Evolutionary conservation across 2,888 invertebrate species (phyloP).

Genomic region (Gerosis bhagava): DNA sequence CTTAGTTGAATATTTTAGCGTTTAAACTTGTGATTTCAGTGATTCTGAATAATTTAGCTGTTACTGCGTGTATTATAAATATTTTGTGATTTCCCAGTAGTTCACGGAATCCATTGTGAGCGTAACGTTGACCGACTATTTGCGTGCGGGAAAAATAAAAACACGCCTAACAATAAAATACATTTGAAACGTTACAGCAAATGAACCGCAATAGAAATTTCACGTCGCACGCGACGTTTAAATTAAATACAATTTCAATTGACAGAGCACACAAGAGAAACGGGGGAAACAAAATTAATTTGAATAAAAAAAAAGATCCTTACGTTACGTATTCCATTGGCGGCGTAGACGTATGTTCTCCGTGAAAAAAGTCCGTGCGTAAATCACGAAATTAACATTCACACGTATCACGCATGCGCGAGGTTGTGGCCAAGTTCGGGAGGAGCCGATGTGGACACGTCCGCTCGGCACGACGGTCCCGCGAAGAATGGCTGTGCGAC

Average conservation of each 20-base stretch:
- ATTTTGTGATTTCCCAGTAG: too few species aligned
- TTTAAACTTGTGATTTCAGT: too few species aligned
- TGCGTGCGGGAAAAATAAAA: constrained; percentile 12
- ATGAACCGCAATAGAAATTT: constrained; percentile 11
- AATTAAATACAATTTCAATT: constrained; percentile 22
- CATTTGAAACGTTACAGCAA: constrained; percentile 14
- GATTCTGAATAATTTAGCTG: too few species aligned
- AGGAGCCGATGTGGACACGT: constrained; percentile 37
- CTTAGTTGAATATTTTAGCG: too few species aligned
- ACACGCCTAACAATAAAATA: constrained; percentile 11
- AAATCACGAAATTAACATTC: constrained; percentile 61
- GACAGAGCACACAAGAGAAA: constrained; percentile 38
- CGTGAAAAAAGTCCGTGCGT: constrained; percentile 50
- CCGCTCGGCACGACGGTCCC: constrained; percentile 47
- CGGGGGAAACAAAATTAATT: constrained; percentile 31
- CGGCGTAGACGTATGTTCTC: constrained; percentile 46
- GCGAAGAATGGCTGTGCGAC: constrained; percentile 57
- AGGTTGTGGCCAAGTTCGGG: constrained; percentile 15
- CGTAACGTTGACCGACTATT: too few species aligned
- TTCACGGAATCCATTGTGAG: too few species aligned
- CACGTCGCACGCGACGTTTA: constrained; percentile 16
- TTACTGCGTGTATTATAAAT: too few species aligned
- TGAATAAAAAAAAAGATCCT: constrained; percentile 46
- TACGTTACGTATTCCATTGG: constrained; percentile 59
- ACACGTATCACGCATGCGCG: constrained; percentile 60